Evolutionary conservation across 2,888 invertebrate genomes (phyloP).

Genomic region (Chromoteleia sp.): DNA sequence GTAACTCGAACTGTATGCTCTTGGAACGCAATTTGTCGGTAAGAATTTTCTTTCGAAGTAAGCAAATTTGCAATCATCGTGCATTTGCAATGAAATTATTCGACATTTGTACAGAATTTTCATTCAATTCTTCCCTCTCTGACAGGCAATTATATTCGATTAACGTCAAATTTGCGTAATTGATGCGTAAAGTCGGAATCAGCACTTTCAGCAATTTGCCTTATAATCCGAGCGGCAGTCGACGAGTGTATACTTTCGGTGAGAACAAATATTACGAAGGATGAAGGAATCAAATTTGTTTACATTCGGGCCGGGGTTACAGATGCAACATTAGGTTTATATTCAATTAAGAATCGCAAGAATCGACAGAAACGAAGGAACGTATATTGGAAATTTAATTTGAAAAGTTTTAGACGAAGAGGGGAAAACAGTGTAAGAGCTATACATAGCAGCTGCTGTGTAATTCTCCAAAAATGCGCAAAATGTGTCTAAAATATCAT

Average conservation of each 20-base stretch:
- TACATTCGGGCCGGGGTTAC: not conserved
- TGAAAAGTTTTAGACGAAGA: too few species aligned
- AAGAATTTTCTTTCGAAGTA: too few species aligned
- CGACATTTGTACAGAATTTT: too few species aligned
- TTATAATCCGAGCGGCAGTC: slow-evolving; percentile 17
- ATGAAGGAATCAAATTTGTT: slow-evolving; percentile 48
- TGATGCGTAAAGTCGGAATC: slow-evolving; percentile 47
- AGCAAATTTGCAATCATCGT: not conserved
- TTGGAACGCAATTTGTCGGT: too few species aligned
- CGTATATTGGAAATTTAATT: slow-evolving; percentile 11
- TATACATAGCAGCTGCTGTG: slow-evolving; percentile 16
- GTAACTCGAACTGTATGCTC: too few species aligned
- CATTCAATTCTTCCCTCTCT: not conserved
- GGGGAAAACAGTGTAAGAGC: too few species aligned
- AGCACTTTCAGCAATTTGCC: slow-evolving; percentile 61
- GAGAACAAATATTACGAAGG: slow-evolving; percentile 50
- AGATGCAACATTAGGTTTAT: slow-evolving; percentile 36
- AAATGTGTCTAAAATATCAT: slow-evolving; percentile 38
- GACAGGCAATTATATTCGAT: slow-evolving; percentile 28
- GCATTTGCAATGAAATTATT: too few species aligned
- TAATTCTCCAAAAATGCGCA: slow-evolving; percentile 29
- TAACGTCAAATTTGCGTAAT: slow-evolving; percentile 53
- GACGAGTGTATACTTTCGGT: slow-evolving; percentile 43
- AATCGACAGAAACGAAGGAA: slow-evolving; percentile 28
- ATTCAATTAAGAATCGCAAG: slow-evolving; percentile 46